Evolutionary conservation across 1,140 invertebrate genomes (phyloP).

Genomic region (Cotesia typhae): DNA sequence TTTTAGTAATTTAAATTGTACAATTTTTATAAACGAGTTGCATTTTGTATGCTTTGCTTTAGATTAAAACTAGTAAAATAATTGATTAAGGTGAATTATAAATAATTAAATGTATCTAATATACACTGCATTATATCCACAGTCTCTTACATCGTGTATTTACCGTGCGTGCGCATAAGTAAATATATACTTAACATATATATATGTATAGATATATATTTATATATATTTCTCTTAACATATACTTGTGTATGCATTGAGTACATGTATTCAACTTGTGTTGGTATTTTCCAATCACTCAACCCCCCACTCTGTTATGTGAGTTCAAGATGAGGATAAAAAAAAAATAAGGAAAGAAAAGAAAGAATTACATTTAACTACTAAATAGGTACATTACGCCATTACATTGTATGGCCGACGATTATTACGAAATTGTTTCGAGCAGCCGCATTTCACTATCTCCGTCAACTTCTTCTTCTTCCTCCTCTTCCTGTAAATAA

Average conservation of each 20-base stretch:
- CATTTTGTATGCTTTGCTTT: neutral
- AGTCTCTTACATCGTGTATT: conserved; percentile 30
- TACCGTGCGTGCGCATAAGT: conserved; percentile 2
- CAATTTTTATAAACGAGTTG: too few relatives aligned
- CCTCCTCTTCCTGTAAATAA: conserved; percentile 45
- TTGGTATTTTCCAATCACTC: conserved; percentile 21
- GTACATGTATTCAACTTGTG: too few relatives aligned
- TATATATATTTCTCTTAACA: conserved; percentile 3
- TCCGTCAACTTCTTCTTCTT: conserved; percentile 56
- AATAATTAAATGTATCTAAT: conserved; percentile 43
- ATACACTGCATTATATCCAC: conserved; percentile 38
- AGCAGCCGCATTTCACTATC: conserved; percentile 55
- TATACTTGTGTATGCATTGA: too few relatives aligned
- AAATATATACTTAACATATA: too few relatives aligned
- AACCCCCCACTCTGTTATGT: conserved; percentile 32
- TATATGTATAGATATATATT: neutral
- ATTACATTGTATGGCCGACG: conserved; percentile 32
- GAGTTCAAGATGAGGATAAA: conserved; percentile 19
- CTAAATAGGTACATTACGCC: conserved; percentile 47
- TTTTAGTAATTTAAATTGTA: too few relatives aligned
- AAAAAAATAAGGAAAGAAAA: conserved; percentile 4
- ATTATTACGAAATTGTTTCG: conserved; percentile 61
- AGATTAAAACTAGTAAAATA: conserved; percentile 8
- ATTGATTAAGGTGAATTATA: conserved; percentile 33
- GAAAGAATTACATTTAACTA: conserved; percentile 57